Evolutionary conservation across 2,888 invertebrate genomes (phyloP), one percentile per base, ranked within the genome.

Genomic region (Agonopterix arenella): DNA sequence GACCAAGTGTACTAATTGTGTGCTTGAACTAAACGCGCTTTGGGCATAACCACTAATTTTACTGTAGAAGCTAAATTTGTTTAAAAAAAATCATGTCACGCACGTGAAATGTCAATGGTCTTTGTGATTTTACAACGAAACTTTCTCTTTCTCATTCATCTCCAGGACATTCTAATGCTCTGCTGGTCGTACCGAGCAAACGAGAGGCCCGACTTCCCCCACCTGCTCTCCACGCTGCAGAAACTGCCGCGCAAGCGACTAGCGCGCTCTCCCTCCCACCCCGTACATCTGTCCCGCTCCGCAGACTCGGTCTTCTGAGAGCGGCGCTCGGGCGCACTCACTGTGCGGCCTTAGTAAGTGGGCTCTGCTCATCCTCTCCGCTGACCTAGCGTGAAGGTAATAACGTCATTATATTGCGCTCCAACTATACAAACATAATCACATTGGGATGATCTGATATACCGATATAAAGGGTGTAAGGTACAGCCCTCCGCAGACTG

Each of bases 211-310:
- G 97, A 98, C 77, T 99, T 99, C 86, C 93, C 94, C 49, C 93
- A 93, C 59, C 90, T 99, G 52, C 92, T 97, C 62, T 93, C 94
- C 51, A 93, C 95, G 52, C 91, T 99, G 52, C 96, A 98, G 75
- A 95, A 96, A 77, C 91, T 99, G 67, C 99, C 99, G 45, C 97
- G 97, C 84, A 98, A 98, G 89, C 92, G 97, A 45, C 92, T 99
- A 62, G 97, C 97, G 47, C 94, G 99, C 59, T 98, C 98, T 73
- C 99, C 99, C 60, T 99, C 98, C 56, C 98, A 99, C 92, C 99
- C 99, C 36, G 95, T 98, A 28, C 98, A 98, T 79, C 91, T 98
- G 67, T 98, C 98, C 46, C 93, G 98, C 71, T 98, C 98, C 47
- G 98, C 97, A 45, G 98, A 98, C 91, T 97, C 97, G 48, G 96